Conservation (phyloP, 1,140 invertebrate genomes). For the Uloborus diversus region DNA sequence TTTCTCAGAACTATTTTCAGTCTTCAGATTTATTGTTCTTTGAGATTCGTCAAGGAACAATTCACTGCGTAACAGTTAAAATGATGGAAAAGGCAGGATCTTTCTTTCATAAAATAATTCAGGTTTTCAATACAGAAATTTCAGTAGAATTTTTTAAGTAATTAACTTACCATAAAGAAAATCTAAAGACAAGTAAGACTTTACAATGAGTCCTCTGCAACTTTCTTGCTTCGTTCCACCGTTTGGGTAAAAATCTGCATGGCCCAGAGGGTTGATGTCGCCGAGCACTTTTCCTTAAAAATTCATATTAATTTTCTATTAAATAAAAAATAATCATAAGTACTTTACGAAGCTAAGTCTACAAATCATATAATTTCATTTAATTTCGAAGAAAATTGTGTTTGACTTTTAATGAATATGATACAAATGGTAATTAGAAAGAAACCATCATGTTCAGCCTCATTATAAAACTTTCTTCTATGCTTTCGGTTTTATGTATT, state of each 20-base stretch:
- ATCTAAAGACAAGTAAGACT: conserved; percentile 28
- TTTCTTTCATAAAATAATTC: too few relatives aligned
- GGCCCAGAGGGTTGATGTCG: conserved; percentile 40
- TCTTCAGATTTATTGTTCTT: too few relatives aligned
- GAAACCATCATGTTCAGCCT: too few relatives aligned
- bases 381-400: not conserved
- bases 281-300: conserved; percentile 11
- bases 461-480: too few relatives aligned
- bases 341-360: not conserved
- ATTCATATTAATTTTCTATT: not conserved
- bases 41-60: too few relatives aligned
- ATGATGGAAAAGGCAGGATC: too few relatives aligned
- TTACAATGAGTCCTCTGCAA: conserved; percentile 8
- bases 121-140: too few relatives aligned
- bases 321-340: not conserved
- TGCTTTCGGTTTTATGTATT: too few relatives aligned
- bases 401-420: not conserved
- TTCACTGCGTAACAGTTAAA: too few relatives aligned
- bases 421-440: not conserved
- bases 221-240: conserved; percentile 20
- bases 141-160: too few relatives aligned
- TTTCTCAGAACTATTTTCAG: too few relatives aligned
- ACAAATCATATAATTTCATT: not conserved
- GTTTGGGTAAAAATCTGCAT: conserved; percentile 46
- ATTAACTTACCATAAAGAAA: conserved; percentile 39